These are phyloP conservation scores for Helobdella robusta DNA, from an alignment of 2,888 invertebrate species.

Conservation along the genomic window DNA sequence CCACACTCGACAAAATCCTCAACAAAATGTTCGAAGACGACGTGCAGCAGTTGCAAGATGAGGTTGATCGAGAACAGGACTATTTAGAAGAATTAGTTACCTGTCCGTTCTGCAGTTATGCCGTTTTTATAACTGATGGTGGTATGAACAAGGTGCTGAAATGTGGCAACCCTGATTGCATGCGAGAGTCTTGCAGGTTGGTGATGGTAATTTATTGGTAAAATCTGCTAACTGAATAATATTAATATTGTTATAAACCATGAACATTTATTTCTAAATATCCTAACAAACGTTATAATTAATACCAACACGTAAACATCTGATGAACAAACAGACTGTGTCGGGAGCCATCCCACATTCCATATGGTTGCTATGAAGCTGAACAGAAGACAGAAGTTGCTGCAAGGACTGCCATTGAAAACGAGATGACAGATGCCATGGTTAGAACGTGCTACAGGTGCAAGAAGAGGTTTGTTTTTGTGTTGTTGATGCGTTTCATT, in stretches of 20 bases:
- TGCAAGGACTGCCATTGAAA: conserved; percentile 52
- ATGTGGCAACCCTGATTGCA: conserved; percentile 56
- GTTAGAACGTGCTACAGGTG: conserved; percentile 42
- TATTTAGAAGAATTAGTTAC: conserved; percentile 55
- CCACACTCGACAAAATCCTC: conserved; percentile 52
- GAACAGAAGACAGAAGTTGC: conserved; percentile 43
- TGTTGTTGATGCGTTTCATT: too few species aligned
- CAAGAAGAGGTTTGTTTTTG: conserved; percentile 40
- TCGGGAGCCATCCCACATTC: conserved; percentile 54
- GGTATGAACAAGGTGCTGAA: conserved; percentile 52
- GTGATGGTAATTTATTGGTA: too few species aligned
- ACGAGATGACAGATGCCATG: conserved; percentile 50
- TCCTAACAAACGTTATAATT: too few species aligned
- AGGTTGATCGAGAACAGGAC: conserved; percentile 43
- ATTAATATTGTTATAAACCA: too few species aligned
- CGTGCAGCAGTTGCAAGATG: too few species aligned
- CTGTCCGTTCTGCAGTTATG: conserved; percentile 58
- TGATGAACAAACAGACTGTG: conserved; percentile 54
- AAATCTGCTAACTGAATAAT: too few species aligned
- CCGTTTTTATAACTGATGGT: conserved; percentile 51
- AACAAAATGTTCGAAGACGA: conserved; percentile 54
- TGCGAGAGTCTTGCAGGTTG: conserved; percentile 55
- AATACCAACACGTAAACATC: too few species aligned
- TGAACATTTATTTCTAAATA: too few species aligned
- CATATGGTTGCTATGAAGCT: conserved; percentile 46